Evolutionary conservation across 92 coral and sea anemone species (phyloP).

Genomic region (Blastomussa wellsi): DNA sequence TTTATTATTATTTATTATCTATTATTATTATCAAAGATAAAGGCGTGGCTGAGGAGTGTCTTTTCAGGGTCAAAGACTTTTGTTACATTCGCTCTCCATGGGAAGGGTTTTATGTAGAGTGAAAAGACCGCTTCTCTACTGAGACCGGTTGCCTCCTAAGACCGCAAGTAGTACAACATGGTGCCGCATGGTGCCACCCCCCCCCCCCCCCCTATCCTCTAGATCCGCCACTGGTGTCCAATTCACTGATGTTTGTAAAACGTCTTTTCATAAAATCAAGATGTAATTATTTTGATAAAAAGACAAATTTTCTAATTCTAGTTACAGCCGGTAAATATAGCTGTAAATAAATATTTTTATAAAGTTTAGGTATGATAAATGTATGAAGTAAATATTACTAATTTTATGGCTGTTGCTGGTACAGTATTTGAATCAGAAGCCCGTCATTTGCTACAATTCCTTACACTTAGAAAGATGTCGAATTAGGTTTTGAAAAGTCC

Average conservation of each 20-base stretch:
- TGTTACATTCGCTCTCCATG: neutral
- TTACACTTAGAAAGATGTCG: too few relatives aligned
- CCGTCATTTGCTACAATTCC: neutral
- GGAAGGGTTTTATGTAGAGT: neutral
- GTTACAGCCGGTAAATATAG: neutral
- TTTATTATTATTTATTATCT: too few relatives aligned
- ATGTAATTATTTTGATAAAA: neutral
- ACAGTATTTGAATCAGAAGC: neutral
- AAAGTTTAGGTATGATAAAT: neutral
- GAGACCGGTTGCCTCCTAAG: too few relatives aligned
- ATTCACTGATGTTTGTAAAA: neutral
- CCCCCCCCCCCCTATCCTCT: too few relatives aligned
- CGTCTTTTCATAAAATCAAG: neutral
- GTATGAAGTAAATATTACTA: neutral
- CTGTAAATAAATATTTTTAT: constrained; percentile 5
- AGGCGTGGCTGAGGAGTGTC: too few relatives aligned
- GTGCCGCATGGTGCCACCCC: too few relatives aligned
- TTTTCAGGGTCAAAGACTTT: too few relatives aligned
- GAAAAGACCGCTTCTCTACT: too few relatives aligned
- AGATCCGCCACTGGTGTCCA: too few relatives aligned
- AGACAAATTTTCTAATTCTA: neutral
- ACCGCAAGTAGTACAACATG: too few relatives aligned
- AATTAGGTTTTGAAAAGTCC: too few relatives aligned
- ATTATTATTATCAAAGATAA: too few relatives aligned
- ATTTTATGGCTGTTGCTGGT: neutral